phyloP scores from a whole-genome alignment of 2,113 vertebrate species.

The Pao palembangensis region DNA sequence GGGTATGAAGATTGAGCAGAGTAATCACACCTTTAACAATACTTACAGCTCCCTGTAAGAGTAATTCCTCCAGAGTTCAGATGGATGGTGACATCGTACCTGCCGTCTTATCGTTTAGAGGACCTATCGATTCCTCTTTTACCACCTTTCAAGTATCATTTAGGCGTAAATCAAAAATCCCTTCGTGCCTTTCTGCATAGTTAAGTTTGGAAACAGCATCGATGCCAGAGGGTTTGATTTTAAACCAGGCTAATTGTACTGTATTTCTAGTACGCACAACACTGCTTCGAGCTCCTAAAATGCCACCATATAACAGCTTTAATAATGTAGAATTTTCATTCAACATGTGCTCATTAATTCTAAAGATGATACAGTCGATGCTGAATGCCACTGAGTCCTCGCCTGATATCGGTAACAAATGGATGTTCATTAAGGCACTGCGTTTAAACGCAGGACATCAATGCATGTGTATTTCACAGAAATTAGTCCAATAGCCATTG shows the following conservation, averaged over 20 bases:
- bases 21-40: conserved; percentile 2
- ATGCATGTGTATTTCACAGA: not conserved
- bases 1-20: conserved; percentile 10
- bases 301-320: too few relatives aligned
- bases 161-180: conserved; percentile 3
- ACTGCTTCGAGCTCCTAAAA: too few relatives aligned
- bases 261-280: too few relatives aligned
- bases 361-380: not conserved
- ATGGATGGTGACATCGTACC: conserved; percentile 1
- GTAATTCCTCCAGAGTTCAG: not conserved
- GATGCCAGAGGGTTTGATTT: not conserved
- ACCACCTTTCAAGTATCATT: not conserved
- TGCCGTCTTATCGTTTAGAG: conserved; percentile 11
- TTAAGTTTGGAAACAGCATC: not conserved
- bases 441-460: too few relatives aligned
- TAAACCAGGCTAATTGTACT: not conserved
- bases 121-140: conserved; percentile 2
- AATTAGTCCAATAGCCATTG: not conserved
- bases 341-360: not conserved
- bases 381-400: not conserved
- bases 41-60: conserved; percentile 16
- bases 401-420: not conserved
- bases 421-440: too few relatives aligned
- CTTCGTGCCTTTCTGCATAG: not conserved
- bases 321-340: too few relatives aligned